Base-by-base conservation (phyloP, 1,140 invertebrate genomes). In the Drepana arcuata region DNA sequence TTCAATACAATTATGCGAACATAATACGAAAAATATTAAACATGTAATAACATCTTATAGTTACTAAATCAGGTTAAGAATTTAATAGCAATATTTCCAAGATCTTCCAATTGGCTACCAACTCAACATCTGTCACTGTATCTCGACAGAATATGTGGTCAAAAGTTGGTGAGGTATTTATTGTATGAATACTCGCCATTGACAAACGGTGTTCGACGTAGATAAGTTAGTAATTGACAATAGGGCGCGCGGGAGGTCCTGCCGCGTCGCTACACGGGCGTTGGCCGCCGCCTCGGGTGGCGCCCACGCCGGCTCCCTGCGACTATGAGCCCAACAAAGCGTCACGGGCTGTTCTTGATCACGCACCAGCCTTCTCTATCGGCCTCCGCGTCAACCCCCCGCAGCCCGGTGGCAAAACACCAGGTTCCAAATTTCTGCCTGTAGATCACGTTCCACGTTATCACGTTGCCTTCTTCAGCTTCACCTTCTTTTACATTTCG, bases 261-360 rank as follows among this genome's bases (percentile, higher is more conserved):
- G 88, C 92, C 0, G 84, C 89, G 7, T 92, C 92, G 1, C 83
- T 95, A 21, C 92, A 93, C 62, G 88, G 91, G 7, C 86, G 93
- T 5, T 91, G 89, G 29, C 91, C 92, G 57, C 90, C 92, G 14
- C 82, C 86, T 2, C 89, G 89, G 49, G 57, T 85, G 0, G 92
- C 93, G 48, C 84, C 88, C 4, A 95, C 93, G 10, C 96, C 96
- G 0, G 91, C 93, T 50, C 88, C 95, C 31, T 87, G 95, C 36
- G 88, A 93, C 82, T 89, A 97, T 84, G 88, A 93, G 83, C 91
- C 93, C 0, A 89, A 92, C 54, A 90, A 90, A 40, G 88, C 88
- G 1, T 87, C 87, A 25, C 87, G 88, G 57, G 86, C 87, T 0
- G 86, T 90, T 2, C 83, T 89, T 41, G 88, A 89, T 46, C 85